A percentile compares a stretch with the other conserved stretches of the same genome.
Evolutionary conservation across 2,888 invertebrate species (phyloP).

Genomic region (Latheticus oryzae): DNA sequence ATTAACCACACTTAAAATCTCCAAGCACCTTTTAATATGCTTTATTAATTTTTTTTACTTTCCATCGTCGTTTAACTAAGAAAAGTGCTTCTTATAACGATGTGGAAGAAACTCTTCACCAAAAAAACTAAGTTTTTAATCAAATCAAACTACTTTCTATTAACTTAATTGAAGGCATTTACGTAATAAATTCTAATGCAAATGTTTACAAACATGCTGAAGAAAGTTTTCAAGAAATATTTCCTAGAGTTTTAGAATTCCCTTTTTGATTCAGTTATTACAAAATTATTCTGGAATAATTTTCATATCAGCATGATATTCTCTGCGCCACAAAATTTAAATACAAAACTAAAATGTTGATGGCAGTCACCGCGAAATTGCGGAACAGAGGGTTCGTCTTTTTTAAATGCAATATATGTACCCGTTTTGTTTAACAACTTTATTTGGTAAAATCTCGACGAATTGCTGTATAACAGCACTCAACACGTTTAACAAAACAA

Average conservation of each 20-base stretch:
- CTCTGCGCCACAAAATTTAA: conserved; percentile 27
- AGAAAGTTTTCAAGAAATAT: conserved; percentile 33
- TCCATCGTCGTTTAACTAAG: too few species aligned
- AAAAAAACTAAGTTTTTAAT: too few species aligned
- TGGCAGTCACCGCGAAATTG: conserved; percentile 11
- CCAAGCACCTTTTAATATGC: conserved; percentile 45
- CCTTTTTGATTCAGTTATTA: conserved; percentile 31
- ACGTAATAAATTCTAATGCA: conserved; percentile 40
- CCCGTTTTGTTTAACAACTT: conserved; percentile 18
- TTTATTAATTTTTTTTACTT: conserved; percentile 57
- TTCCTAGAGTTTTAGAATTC: conserved; percentile 20
- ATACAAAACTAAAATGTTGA: conserved; percentile 24
- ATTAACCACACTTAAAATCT: conserved; percentile 31
- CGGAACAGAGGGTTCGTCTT: conserved; percentile 8
- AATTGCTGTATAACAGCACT: conserved; percentile 13
- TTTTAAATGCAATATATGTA: conserved; percentile 20
- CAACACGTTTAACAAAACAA: conserved; percentile 28
- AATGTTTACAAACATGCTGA: conserved; percentile 37
- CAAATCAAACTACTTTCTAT: too few species aligned
- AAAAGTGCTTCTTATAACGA: too few species aligned
- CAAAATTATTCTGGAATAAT: conserved; percentile 38
- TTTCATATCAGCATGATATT: conserved; percentile 32
- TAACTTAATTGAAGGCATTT: too few species aligned
- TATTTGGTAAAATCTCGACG: conserved; percentile 15
- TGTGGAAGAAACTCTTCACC: too few species aligned